Evolutionary conservation across 1,140 invertebrate species (phyloP), one percentile per base, ranked within the genome.

Genomic region (Portunus trituberculatus): DNA sequence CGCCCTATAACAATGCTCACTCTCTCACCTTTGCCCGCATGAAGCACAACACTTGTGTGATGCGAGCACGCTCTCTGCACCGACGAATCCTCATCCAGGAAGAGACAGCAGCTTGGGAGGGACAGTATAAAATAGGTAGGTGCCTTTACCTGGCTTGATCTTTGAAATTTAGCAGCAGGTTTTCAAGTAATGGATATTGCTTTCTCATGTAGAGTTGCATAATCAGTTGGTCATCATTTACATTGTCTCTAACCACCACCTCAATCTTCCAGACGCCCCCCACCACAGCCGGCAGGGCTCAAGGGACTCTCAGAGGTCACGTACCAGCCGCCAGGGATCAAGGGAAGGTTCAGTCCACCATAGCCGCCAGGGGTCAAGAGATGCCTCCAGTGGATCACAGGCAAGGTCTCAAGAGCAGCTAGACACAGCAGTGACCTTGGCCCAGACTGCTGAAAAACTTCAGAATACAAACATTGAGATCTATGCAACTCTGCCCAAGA

Each of bases 11-110:
- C 96, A 99, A 99, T 97, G 98, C 98, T 0, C 98, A 99, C 96
- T 98, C 98, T 0, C 98, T 99, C 96, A 98, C 98, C 8, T 98
- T 98, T 96, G 99, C 99, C 7, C 97, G 98, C 96, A 99, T 99
- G 98, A 99, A 99, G 96, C 98, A 99, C 97, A 99, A 99, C 96
- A 98, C 98, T 31, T 99, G 99, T 97, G 98, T 99, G 0, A 98
- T 99, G 98, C 97, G 98, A 95, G 98, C 98, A 0, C 97, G 98
- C 83, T 98, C 98, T 97, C 97, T 99, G 16, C 98, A 99, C 96
- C 97, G 98, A 29, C 93, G 96, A 39, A 96, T 96, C 82, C 95
- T 96, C 39, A 96, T 96, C 83, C 96, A 96, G 52, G 96, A 95
- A 90, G 96, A 97, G 98, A 96, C 98, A 98, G 96, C 97, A 98